Conservation (phyloP, 2,888 invertebrate species). For the Drosophila lacicola region DNA sequence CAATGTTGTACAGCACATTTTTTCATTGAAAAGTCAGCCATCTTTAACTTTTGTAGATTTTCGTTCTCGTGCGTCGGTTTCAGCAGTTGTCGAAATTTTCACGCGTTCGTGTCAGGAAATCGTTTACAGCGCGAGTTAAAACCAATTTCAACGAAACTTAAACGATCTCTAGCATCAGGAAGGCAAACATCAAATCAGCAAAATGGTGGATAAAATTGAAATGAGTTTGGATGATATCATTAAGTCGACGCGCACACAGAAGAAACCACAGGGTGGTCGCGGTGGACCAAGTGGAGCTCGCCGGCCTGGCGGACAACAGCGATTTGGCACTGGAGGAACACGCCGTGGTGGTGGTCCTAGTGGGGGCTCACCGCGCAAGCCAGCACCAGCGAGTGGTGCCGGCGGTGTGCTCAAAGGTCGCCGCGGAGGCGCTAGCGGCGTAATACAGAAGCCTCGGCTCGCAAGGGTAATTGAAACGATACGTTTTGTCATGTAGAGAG, state of each 20-base stretch:
- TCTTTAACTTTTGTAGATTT: constrained; percentile 44
- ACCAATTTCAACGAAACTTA: constrained; percentile 3
- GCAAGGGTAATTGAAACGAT: constrained; percentile 84
- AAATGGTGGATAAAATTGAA: constrained; percentile 97
- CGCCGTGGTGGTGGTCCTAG: constrained; percentile 86
- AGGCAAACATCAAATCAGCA: constrained; percentile 7
- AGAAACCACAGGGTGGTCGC: constrained; percentile 87
- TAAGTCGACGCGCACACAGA: constrained; percentile 89
- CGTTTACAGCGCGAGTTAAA: constrained; percentile 2
- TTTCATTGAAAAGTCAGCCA: constrained; percentile 62
- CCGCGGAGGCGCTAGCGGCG: constrained; percentile 86
- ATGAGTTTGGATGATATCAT: constrained; percentile 99
- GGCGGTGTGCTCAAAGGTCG: constrained; percentile 88
- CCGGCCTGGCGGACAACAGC: constrained; percentile 85
- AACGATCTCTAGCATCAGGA: constrained; percentile 15
- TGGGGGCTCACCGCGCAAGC: constrained; percentile 79
- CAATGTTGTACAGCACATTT: constrained; percentile 55
- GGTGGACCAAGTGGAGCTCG: constrained; percentile 85
- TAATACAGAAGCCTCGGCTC: constrained; percentile 86
- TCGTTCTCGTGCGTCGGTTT: constrained; percentile 64
- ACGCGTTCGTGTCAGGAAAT: constrained; percentile 40
- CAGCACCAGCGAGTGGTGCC: constrained; percentile 78
- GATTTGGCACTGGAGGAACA: constrained; percentile 84
- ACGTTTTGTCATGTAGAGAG: constrained; percentile 63
- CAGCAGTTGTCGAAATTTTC: constrained; percentile 60